Conservation (phyloP, 2,888 invertebrate species). For the Nebria brevicollis region DNA sequence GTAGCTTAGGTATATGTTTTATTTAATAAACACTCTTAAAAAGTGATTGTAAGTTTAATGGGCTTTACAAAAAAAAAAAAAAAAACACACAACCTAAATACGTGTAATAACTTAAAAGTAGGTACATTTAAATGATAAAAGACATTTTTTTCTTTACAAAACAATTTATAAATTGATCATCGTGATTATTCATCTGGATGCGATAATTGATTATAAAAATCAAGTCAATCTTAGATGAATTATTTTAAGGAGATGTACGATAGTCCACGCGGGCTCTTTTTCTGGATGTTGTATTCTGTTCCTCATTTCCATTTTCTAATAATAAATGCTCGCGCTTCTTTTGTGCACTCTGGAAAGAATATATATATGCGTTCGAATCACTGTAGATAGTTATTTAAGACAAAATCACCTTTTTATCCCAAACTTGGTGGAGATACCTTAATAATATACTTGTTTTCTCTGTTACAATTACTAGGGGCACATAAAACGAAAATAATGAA, state of each 20-base stretch:
- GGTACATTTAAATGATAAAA: too few species aligned
- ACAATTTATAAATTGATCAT: too few species aligned
- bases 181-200: too few species aligned
- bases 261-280: slow-evolving; percentile 59
- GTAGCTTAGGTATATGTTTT: too few species aligned
- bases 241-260: slow-evolving; percentile 35
- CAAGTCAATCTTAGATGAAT: not conserved
- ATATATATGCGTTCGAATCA: not conserved
- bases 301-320: slow-evolving; percentile 55
- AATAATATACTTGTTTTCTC: slow-evolving; percentile 94
- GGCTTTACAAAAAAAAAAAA: too few species aligned
- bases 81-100: too few species aligned
- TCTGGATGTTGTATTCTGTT: slow-evolving; percentile 55
- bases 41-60: too few species aligned
- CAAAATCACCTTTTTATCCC: slow-evolving; percentile 85
- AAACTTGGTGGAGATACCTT: slow-evolving; percentile 93
- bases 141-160: too few species aligned
- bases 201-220: too few species aligned
- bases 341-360: slow-evolving; percentile 53
- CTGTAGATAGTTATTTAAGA: too few species aligned
- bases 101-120: too few species aligned
- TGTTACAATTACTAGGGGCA: slow-evolving; percentile 84
- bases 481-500: slow-evolving; percentile 59
- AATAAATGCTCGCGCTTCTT: slow-evolving; percentile 58
- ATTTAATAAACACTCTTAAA: too few species aligned